phyloP scores from a whole-genome alignment of 2,888 invertebrate genomes.

The Malthinus flaveolus region DNA sequence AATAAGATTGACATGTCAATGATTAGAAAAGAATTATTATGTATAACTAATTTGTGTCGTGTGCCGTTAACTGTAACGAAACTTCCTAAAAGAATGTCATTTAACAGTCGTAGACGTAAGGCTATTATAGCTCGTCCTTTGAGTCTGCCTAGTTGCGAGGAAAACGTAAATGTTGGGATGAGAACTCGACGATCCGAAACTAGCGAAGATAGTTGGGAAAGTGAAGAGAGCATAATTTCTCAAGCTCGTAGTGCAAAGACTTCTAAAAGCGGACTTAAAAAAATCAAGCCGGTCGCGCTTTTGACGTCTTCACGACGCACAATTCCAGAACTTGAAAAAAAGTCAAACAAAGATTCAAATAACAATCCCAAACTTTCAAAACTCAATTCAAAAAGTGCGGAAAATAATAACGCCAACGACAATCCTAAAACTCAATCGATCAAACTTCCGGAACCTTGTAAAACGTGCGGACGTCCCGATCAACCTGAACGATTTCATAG shows the following conservation, averaged over 20 bases:
- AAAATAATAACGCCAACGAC: constrained; percentile 3
- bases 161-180: constrained; percentile 8
- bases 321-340: constrained; percentile 19
- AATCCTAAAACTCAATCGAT: constrained; percentile 35
- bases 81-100: constrained; percentile 28
- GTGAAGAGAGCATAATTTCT: constrained; percentile 41
- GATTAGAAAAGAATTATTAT: constrained; percentile 58
- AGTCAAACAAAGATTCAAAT: constrained; percentile 28
- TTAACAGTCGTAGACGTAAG: constrained; percentile 32
- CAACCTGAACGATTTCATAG: constrained; percentile 69
- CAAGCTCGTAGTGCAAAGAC: constrained; percentile 26
- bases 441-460: constrained; percentile 61
- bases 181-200: constrained; percentile 29
- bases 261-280: background rate
- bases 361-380: constrained; percentile 23
- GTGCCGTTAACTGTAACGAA: constrained; percentile 40
- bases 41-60: constrained; percentile 52
- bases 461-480: constrained; percentile 68
- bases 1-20: constrained; percentile 62
- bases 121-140: constrained; percentile 37
- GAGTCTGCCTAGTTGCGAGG: constrained; percentile 33
- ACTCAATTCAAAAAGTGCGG: constrained; percentile 1
- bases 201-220: constrained; percentile 44
- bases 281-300: constrained; percentile 16
- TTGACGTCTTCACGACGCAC: constrained; percentile 27